Base-by-base conservation (phyloP, 30 jellyfish, hydroid and myxozoan species). In the Aurelia sp. region DNA sequence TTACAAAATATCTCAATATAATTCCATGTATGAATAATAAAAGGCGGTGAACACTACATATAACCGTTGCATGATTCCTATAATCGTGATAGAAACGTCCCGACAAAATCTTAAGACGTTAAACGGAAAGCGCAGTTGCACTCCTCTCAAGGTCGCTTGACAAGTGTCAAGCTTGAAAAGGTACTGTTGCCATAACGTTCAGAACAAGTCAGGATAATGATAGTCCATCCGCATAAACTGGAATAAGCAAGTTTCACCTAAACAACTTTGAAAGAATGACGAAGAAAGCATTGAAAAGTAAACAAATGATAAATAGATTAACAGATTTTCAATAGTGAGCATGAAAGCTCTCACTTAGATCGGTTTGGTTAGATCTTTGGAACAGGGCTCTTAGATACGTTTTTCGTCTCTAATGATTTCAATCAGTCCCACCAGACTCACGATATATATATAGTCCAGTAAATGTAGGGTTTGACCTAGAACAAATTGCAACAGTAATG, bases 101-200 rank as follows among this genome's bases (percentile, higher is more conserved):
- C 88, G 88, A 77, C 88, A 60, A 78, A 20, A 81, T 27, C 55
- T 61, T 64, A 78, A 58, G 51, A 78, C 72, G 72, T 74, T 62
- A 74, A 78, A 64, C 89, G 89, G 89, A 70, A 78, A 63, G 50
- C 76, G 77, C 80, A 78, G 89, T 78, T 63, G 41, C 51, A 41
- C 55, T 27, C 60, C 51, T 77, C 89, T 72, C 80, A 44, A 78
- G 80, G 89, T 62, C 80, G 80, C 66, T 78, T 78, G 89, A 78
- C 89, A 78, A 78, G 89, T 78, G 89, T 48, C 89, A 78, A 64
- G 80, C 89, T 78, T n/a, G 8, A 41, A 35, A 51, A 78, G 35
- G 74, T 53, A 66, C 89, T 21, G 69, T 59, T n/a, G 69, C 69
- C 69, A 59, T 59, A 21, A 21, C 33, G 31, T 59, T 59, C 33